A percentile compares a stretch with the other conserved stretches of the same genome.
phyloP scores from a whole-genome alignment of 2,888 invertebrate species.

The Synergus gifuensis region DNA sequence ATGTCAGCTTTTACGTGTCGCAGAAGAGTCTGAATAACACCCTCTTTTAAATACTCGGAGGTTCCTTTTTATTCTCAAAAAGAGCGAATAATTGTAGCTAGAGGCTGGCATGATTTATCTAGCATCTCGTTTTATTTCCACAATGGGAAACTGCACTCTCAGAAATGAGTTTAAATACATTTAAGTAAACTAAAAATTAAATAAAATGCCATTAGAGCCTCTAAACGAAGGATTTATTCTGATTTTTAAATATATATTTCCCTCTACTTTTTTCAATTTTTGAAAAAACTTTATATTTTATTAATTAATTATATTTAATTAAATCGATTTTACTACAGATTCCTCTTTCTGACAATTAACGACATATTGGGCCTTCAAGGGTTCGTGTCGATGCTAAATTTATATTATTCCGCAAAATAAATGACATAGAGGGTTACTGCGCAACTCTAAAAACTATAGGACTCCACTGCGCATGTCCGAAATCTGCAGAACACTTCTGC shows the following conservation, averaged over 20 bases:
- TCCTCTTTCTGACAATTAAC: no score
- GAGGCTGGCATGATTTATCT: constrained; percentile 5
- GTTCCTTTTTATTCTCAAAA: background rate
- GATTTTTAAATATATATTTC: no score
- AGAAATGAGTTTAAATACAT: background rate
- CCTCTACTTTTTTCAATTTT: no score
- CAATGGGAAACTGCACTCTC: background rate
- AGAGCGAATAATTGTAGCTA: background rate
- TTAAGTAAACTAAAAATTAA: background rate
- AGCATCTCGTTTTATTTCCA: background rate
- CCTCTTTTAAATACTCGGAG: background rate
- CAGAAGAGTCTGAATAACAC: constrained; percentile 4
- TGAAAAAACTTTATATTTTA: no score
- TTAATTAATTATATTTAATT: no score
- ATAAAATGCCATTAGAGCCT: background rate
- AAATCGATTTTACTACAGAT: no score
- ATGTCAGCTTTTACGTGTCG: background rate
- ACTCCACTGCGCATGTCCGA: background rate
- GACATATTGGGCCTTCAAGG: no score
- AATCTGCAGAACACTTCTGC: no score
- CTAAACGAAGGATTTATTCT: background rate
- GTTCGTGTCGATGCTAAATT: no score
- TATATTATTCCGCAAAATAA: no score
- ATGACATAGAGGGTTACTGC: background rate
- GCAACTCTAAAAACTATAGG: background rate